Evolutionary conservation across 2,888 invertebrate genomes (phyloP).

Genomic region (Lagria hirta): DNA sequence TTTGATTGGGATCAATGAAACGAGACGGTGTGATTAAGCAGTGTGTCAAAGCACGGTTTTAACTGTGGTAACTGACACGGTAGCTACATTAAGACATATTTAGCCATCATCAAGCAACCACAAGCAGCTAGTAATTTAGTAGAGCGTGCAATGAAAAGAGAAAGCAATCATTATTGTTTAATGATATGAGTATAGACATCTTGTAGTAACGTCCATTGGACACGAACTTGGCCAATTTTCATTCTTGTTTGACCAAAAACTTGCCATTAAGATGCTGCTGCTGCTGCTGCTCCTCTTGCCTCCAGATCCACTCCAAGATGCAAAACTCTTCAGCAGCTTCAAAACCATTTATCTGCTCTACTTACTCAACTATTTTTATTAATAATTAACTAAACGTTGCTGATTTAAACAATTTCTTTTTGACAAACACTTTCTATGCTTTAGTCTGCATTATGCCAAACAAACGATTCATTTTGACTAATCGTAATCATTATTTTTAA

Average conservation of each 20-base stretch:
- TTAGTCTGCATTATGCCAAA: too few relatives aligned
- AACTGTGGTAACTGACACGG: conserved; percentile 34
- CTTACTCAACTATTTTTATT: too few relatives aligned
- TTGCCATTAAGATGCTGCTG: conserved; percentile 7
- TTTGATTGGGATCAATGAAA: conserved; percentile 17
- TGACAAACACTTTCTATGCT: too few relatives aligned
- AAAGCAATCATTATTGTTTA: conserved; percentile 39
- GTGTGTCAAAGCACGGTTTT: conserved; percentile 22
- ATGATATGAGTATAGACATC: conserved; percentile 19
- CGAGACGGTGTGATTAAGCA: conserved; percentile 20
- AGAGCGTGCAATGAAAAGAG: conserved; percentile 46
- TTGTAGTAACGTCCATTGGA: conserved; percentile 20
- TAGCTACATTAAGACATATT: conserved; percentile 43
- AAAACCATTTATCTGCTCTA: too few relatives aligned
- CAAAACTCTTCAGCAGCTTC: too few relatives aligned
- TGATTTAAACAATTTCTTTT: too few relatives aligned
- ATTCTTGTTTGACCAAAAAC: conserved; percentile 16
- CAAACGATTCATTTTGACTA: too few relatives aligned
- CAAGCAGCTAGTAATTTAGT: conserved; percentile 39
- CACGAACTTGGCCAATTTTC: conserved; percentile 22
- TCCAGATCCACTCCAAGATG: too few relatives aligned
- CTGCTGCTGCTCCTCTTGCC: too few relatives aligned
- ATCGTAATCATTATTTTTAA: too few relatives aligned
- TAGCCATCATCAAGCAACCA: conserved; percentile 41
- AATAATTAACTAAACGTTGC: too few relatives aligned